Evolutionary conservation across 2,797 vertebrate species (phyloP), one percentile per base, ranked within the genome.

Genomic region (Sebastes vulpes): DNA sequence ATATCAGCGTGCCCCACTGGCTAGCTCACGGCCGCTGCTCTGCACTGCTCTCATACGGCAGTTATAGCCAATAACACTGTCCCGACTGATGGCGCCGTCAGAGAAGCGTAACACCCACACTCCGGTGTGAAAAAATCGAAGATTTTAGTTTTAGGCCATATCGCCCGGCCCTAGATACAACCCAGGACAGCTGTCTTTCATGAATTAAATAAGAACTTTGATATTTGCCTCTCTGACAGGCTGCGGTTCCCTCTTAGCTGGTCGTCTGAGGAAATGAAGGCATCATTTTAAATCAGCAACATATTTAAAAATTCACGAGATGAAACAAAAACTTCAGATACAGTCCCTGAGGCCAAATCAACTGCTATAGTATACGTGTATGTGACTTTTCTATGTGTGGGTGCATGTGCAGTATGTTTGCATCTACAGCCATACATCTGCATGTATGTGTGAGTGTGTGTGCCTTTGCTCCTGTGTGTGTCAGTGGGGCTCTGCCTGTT

Each of bases 161-260:
- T 48, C 18, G 46, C 18, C 6, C 7, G 3, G 46, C 46, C 46
- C 18, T n/a, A 48, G n/a, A 20, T 63, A 56, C 71, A 71, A 50
- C 60, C 18, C 25, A 3, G 28, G 73, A 78, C 86, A 89, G 81
- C 71, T 91, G 88, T 77, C 48, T 85, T 84, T 83, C 78, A 91
- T 90, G 74, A 89, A 87, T 81, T 59, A 72, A 85, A 84, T 63
- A 88, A 73, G 66, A 66, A 28, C 77, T 70, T 65, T 75, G 77
- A 31, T 80, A 60, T 84, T 87, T 71, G 65, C 59, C 14, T 84
- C 70, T 64, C 70, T 64, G 69, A 75, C 75, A 72, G 67, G 25
- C 71, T 76, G 68, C 25, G 42, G 73, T 79, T 81, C 65, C 60
- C 59, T 79, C 76, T 72, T 42, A 73, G 75, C 65, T 57, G 21